Evolutionary conservation across 1,140 invertebrate genomes (phyloP), one percentile per base, ranked within the genome.

Genomic region (Rhagoletis pomonella): DNA sequence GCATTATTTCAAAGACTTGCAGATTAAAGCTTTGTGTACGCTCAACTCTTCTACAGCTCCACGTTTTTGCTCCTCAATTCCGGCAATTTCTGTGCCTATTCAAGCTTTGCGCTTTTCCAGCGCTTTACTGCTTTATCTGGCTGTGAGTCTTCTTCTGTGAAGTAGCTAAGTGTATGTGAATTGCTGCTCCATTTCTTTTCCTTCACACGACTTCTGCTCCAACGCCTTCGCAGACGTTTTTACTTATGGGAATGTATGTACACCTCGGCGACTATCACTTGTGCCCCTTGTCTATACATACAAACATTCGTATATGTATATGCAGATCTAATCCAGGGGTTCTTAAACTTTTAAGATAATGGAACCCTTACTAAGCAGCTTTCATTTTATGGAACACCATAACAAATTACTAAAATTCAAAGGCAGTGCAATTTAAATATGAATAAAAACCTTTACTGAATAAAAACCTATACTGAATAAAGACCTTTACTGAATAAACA

Each of bases 1-100:
- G 73, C 50, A 55, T 81, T 81, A 81, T 81, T 81, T 81, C 73
- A 55, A 81, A 81, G 42, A n/a, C 73, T 81, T 9, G 73, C 7
- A 50, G 73, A 81, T 81, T 55, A 81, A 81, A 29, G 73, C 73
- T n/a, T 81, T 29, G 12, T 81, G 9, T 62, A 14, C 6, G 2
- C 12, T 62, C 64, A 29, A 4, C 64, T 67, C 17, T 64, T 4
- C 17, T 9, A 7, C 17, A 9, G 44, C 44, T 73, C 29, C 69
- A 47, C 69, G 17, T 69, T 10, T 47, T 73, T 17, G 12, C 69
- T 47, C 69, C 69, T 47, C 4, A 50, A 47, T 73, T 44, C 69
- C 4, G 7, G 17, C 44, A n/a, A n/a, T 73, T 42, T 7, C 44
- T 47, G 69, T n/a, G 10, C 42, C 44, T 73, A 73, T 73, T 73